Base-by-base conservation (phyloP, 2,888 invertebrate genomes). In the Leuctra nigra region DNA sequence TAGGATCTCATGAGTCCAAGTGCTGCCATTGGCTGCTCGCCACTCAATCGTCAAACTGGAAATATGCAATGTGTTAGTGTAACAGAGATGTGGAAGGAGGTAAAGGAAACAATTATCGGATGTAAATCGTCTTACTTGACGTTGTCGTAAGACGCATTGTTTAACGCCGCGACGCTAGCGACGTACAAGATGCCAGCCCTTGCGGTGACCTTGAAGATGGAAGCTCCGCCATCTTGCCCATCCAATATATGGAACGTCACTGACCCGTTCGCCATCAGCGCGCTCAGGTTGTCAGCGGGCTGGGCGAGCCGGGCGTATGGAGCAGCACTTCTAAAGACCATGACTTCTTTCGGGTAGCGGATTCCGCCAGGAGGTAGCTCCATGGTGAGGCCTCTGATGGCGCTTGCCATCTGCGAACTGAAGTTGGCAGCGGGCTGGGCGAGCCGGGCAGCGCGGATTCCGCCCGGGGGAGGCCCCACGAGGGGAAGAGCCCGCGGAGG, bases 121-220 rank as follows among this genome's bases (percentile, higher is more conserved):
- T n/a, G 35, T 1, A 52, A 44, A 18, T 4, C 41, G 48, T 61
- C 65, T 64, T 62, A 76, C 75, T 63, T 64, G 47, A 78, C 68
- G 38, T 68, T 70, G 20, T 46, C 46, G 61, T 76, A 69, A 1
- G 72, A 63, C 0, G 24, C 22, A 11, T 16, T 22, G 20, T 22
- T 46, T 53, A 82, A 66, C 1, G 72, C 69, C 1, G 70, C 65
- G 6, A 72, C 67, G 66, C 80, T 73, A 13, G 71, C 68, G 0
- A 83, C 78, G 66, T 75, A 82, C 22, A 83, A 65, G 61, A 83
- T 82, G 4, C 83, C 83, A 35, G 74, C 77, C 0, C 61, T 65
- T 11, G 66, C 63, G 0, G 82, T 83, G 7, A 83, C 70, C 38
- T 72, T 74, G 64, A 81, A 80, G 7, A 76, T 76, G 7, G 22